Evolutionary conservation across 2,888 invertebrate genomes (phyloP).

Genomic region (Chouioia cunea): DNA sequence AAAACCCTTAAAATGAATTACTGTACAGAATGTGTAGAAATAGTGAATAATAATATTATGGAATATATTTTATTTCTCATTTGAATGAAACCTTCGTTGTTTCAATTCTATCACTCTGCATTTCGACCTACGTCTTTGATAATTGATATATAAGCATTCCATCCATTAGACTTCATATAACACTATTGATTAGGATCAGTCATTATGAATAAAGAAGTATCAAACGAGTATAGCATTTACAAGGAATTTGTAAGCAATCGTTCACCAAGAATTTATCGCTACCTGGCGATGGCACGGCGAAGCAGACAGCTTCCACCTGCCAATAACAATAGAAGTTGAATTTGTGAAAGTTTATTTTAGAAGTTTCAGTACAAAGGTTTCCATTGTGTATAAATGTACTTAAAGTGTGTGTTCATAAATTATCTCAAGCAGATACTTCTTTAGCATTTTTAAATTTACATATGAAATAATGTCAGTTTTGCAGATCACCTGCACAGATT

Average conservation of each 20-base stretch:
- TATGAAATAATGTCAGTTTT: conserved; percentile 9
- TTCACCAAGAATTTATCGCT: conserved; percentile 23
- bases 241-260: neutral
- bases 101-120: conserved; percentile 54
- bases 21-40: conserved; percentile 70
- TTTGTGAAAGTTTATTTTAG: conserved; percentile 23
- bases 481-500: conserved; percentile 23
- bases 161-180: conserved; percentile 54
- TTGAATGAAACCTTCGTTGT: conserved; percentile 66
- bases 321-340: conserved; percentile 26
- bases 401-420: conserved; percentile 32
- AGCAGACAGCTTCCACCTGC: too few relatives aligned
- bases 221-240: too few relatives aligned
- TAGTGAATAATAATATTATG: conserved; percentile 69
- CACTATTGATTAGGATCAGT: conserved; percentile 44
- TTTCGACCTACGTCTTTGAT: conserved; percentile 35
- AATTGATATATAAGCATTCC: conserved; percentile 53
- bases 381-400: conserved; percentile 33
- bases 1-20: conserved; percentile 67
- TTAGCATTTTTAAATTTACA: conserved; percentile 11
- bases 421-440: conserved; percentile 27
- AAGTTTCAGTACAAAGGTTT: conserved; percentile 22
- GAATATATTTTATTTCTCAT: conserved; percentile 69
- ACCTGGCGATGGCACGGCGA: too few relatives aligned
- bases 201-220: too few relatives aligned